Evolutionary conservation across 2,797 vertebrate species (phyloP), one percentile per base, ranked within the genome.

Genomic region (Brachyalestes nurse): DNA sequence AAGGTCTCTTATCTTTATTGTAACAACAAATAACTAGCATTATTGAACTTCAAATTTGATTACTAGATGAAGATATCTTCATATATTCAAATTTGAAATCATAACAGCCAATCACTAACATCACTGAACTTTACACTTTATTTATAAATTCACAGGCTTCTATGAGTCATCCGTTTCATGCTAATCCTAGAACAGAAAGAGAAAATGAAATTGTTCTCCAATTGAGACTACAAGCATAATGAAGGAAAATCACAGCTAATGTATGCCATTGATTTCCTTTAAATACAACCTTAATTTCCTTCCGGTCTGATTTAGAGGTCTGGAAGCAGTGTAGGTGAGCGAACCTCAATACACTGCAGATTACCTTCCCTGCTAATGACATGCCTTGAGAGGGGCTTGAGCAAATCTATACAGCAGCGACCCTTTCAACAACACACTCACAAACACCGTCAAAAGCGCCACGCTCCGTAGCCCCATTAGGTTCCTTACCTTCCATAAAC

Each of bases 401-500:
- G 42, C 38, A 70, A 78, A 82, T 81, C 82, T 58, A 79, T 75
- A 84, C 28, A 58, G 67, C 65, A 25, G 5, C 61, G 77, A 65
- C 60, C 72, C 25, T 70, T 60, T 53, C 13, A 45, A 66, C n/a
- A 73, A 78, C 55, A 79, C 49, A 45, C 40, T 25, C 38, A 67
- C 10, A 72, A 77, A 81, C 19, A 72, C 71, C 45, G 58, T 28
- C 57, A 53, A 72, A 66, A 67, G 21, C 55, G 62, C 81, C 77
- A 76, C 34, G 72, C 49, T 79, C 57, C 7, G 25, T 89, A 84
- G 88, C 88, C 87, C 80, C 25, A 49, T 66, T 74, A 19, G 84
- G 86, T 89, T 88, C 86, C 94, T 95, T 95, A 95, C 94, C 94
- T 95, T 95, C 82, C 89, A 90, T 89, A 86, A 86, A 88, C 88